These are phyloP conservation scores for Aotus griseimembra DNA, from an alignment of 2,797 vertebrate genomes.

Conservation along the genomic window DNA sequence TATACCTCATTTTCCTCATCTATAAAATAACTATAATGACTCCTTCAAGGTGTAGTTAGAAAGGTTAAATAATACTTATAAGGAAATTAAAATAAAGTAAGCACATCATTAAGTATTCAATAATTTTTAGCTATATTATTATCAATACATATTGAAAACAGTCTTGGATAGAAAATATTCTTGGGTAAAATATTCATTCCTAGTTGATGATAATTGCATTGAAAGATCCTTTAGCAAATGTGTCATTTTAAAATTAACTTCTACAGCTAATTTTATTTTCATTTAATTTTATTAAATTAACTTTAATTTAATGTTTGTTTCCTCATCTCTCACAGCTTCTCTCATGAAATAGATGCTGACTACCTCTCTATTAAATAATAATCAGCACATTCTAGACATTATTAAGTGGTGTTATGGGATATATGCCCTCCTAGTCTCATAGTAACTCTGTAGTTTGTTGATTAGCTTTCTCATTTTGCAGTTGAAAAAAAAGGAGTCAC, in stretches of 20 bases:
- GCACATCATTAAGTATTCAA: no score
- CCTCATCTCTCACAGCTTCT: background rate
- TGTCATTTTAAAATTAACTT: background rate
- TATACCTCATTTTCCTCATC: no score
- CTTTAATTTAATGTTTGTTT: no score
- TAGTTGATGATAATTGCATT: background rate
- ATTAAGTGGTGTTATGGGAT: background rate
- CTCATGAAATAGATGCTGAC: background rate
- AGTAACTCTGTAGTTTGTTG: background rate
- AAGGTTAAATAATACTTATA: no score
- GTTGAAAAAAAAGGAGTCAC: background rate
- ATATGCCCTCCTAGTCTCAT: background rate
- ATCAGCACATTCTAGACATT: background rate
- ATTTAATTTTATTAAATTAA: no score
- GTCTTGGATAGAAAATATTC: background rate
- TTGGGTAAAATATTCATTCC: background rate
- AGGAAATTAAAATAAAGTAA: no score
- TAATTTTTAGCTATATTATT: no score
- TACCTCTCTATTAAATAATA: background rate
- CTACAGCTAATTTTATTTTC: background rate
- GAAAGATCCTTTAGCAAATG: background rate
- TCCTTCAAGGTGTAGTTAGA: no score
- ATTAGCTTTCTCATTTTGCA: background rate
- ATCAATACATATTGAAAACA: no score
- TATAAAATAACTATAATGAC: no score